Evolutionary conservation across 2,797 vertebrate species (phyloP).

Genomic region (Clarias platycephalus): DNA sequence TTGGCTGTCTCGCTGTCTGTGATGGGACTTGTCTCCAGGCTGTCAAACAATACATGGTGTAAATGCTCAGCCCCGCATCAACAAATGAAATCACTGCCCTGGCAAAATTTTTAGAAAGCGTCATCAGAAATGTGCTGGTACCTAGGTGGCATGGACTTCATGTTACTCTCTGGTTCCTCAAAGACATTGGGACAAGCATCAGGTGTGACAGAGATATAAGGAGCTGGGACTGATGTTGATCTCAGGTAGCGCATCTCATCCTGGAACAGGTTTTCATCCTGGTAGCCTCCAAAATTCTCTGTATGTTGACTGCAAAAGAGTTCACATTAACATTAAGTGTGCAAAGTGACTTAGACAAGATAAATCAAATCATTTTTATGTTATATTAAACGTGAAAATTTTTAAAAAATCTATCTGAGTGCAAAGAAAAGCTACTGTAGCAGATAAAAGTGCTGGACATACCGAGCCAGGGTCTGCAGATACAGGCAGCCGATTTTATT

Average conservation of each 20-base stretch:
- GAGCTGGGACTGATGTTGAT: constrained; percentile 95
- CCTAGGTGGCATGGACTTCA: constrained; percentile 99
- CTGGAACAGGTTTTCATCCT: constrained; percentile 97
- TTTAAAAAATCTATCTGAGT: not conserved
- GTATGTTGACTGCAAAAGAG: constrained; percentile 88
- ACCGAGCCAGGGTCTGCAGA: constrained; percentile 96
- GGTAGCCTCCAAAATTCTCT: constrained; percentile 92
- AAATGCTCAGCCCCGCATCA: not conserved
- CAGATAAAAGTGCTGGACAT: constrained; percentile 44
- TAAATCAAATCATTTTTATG: not conserved
- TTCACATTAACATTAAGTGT: not conserved
- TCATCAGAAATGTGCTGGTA: constrained; percentile 63
- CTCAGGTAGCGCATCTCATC: constrained; percentile 98
- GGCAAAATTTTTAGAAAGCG: not conserved
- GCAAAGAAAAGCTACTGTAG: too few relatives aligned
- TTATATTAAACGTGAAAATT: not conserved
- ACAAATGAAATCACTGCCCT: not conserved
- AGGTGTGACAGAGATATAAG: constrained; percentile 97
- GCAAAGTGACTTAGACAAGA: not conserved
- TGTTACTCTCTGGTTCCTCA: constrained; percentile 96
- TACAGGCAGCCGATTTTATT: constrained; percentile 98
- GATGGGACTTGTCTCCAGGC: constrained; percentile 97
- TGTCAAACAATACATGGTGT: constrained; percentile 55
- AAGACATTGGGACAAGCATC: constrained; percentile 98
- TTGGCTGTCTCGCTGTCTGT: constrained; percentile 96